A percentile compares a stretch with the other conserved stretches of the same genome.
These are phyloP conservation scores for Gavialis gangeticus DNA, from an alignment of 2,113 vertebrate genomes.

Conservation along the genomic window DNA sequence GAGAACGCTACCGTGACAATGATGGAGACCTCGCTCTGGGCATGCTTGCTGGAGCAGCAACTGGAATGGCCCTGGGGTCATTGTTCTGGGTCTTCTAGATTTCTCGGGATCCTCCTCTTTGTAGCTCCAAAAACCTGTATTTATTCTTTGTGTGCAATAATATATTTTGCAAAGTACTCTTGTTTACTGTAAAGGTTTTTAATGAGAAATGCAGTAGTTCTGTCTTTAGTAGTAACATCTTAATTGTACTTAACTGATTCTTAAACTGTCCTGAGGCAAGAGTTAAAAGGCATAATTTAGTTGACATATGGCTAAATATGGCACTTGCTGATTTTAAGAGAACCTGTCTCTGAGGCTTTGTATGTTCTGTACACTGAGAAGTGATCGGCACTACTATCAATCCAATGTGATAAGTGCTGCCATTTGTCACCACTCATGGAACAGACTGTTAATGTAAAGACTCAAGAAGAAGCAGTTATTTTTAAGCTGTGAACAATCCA, in stretches of 20 bases:
- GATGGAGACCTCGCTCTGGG: slow-evolving; percentile 90
- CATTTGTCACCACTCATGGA: slow-evolving; percentile 28
- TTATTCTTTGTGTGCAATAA: slow-evolving; percentile 72
- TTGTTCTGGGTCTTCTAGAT: slow-evolving; percentile 94
- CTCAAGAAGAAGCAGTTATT: neutral
- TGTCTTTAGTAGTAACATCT: slow-evolving; percentile 69
- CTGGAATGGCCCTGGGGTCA: slow-evolving; percentile 94
- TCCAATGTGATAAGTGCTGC: neutral
- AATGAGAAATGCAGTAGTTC: slow-evolving; percentile 66
- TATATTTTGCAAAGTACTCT: slow-evolving; percentile 70
- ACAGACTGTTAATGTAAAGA: neutral
- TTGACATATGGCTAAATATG: neutral
- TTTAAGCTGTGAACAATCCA: neutral
- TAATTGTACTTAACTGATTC: slow-evolving; percentile 54
- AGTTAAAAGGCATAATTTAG: slow-evolving; percentile 42
- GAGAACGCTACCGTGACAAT: slow-evolving; percentile 87
- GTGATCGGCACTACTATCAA: slow-evolving; percentile 30
- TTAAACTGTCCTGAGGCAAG: slow-evolving; percentile 42
- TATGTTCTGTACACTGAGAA: neutral
- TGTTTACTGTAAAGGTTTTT: slow-evolving; percentile 71
- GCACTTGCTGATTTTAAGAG: slow-evolving; percentile 12
- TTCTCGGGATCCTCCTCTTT: slow-evolving; percentile 7
- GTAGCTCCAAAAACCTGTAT: slow-evolving; percentile 66
- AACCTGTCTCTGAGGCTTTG: slow-evolving; percentile 1
- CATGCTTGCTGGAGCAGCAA: slow-evolving; percentile 93